Base-by-base conservation (phyloP, 92 coral and sea anemone genomes). In the Pocillopora grandis region DNA sequence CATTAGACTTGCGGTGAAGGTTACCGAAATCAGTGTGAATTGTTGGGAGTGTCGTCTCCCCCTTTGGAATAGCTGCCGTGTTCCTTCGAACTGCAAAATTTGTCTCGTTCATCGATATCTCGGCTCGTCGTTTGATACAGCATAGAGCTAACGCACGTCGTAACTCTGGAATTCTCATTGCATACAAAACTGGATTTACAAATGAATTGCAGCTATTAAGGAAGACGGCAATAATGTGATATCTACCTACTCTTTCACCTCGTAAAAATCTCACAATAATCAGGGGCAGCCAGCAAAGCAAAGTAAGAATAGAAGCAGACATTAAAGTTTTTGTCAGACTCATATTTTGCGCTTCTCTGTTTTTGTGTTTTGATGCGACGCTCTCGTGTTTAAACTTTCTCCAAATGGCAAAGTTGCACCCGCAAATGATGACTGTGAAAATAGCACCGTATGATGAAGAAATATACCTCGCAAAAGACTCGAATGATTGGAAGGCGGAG, bases 131-230 rank as follows among this genome's bases (percentile, higher is more conserved):
- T 73, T 15, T 42, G 13, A 73, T 17, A 48, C 35, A 73, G 14
- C 77, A 73, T 2, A 49, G 13, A 49, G 13, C 16, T 33, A 73
- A 7, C 31, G 60, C 77, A 48, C 56, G 61, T 73, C 23, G 52
- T 42, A 73, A 73, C 77, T 73, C 77, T 10, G 61, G 77, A 73
- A 73, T 48, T 73, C 62, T 49, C 12, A 73, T 20, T 10, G 61
- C 61, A 16, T 19, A 73, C 27, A 73, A 58, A 31, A 73, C 20
- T 18, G 77, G 77, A 48, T 73, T 52, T 12, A 73, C 1, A 10
- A 73, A 73, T 1, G 77, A 73, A 18, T 52, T 73, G 62, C 12
- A 66, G 35, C 35, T 21, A 66, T 66, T 66, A 3, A 66, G 1
- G 35, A 20, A 8, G 13, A 11, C 31, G 9, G 35, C 12, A 66